Evolutionary conservation across 2,888 invertebrate species (phyloP).

Genomic region (Thera obeliscata): DNA sequence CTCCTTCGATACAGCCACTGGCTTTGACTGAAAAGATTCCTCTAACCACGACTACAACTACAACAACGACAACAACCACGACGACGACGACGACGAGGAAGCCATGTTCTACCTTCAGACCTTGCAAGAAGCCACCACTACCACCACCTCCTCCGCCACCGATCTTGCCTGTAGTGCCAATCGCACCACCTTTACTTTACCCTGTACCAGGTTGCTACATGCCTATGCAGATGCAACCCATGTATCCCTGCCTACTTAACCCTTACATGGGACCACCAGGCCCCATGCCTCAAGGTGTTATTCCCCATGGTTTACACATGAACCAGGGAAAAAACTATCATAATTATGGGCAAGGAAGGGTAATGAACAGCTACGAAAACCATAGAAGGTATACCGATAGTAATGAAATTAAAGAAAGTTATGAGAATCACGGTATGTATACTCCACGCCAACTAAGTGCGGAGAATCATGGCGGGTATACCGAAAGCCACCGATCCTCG

Average conservation of each 20-base stretch:
- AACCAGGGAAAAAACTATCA: not conserved
- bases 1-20: slow-evolving; percentile 7
- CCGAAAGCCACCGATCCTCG: not conserved
- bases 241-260: slow-evolving; percentile 8
- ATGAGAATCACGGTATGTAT: not conserved
- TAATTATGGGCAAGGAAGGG: not conserved
- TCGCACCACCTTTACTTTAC: not conserved
- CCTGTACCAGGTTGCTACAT: slow-evolving; percentile 11
- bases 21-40: not conserved
- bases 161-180: slow-evolving; percentile 21
- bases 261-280: slow-evolving; percentile 7
- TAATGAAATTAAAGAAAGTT: not conserved
- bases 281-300: slow-evolving; percentile 1
- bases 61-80: slow-evolving; percentile 33
- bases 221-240: slow-evolving; percentile 1
- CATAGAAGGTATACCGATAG: not conserved
- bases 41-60: slow-evolving; percentile 28
- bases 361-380: not conserved
- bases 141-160: slow-evolving; percentile 19
- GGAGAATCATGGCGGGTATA: not conserved
- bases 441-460: too few species aligned
- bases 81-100: slow-evolving; percentile 27
- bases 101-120: slow-evolving; percentile 37
- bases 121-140: slow-evolving; percentile 15
- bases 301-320: not conserved